These are phyloP conservation scores for Chesias legatella DNA, from an alignment of 2,888 invertebrate species.

Conservation along the genomic window DNA sequence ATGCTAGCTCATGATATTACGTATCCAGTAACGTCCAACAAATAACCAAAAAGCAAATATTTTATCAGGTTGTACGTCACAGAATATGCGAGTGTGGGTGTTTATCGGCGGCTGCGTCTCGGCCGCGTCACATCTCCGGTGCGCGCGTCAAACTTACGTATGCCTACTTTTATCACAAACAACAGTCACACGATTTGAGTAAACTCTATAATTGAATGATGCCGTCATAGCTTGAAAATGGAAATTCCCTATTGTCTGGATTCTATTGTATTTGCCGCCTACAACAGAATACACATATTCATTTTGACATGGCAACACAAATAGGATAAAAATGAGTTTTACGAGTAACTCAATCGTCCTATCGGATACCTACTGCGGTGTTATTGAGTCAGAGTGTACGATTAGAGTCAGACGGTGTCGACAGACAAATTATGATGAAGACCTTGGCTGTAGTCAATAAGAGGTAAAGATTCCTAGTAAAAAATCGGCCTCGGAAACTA, in stretches of 20 bases:
- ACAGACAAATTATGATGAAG: too few species aligned
- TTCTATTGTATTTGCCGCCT: conserved; percentile 8
- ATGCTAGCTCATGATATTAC: neutral
- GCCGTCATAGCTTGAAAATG: conserved; percentile 13
- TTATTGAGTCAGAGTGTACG: too few species aligned
- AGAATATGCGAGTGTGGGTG: conserved; percentile 60
- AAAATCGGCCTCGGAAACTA: too few species aligned
- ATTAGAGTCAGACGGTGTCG: too few species aligned
- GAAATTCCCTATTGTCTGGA: conserved; percentile 10
- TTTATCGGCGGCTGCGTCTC: conserved; percentile 51
- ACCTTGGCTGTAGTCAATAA: too few species aligned
- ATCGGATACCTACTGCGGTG: too few species aligned
- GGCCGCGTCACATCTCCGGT: conserved; percentile 42
- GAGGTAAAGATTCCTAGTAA: too few species aligned
- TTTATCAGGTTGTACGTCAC: conserved; percentile 57
- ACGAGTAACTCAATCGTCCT: too few species aligned
- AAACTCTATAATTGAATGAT: conserved; percentile 12
- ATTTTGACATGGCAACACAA: too few species aligned
- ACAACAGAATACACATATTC: too few species aligned
- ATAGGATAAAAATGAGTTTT: too few species aligned
- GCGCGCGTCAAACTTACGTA: conserved; percentile 49
- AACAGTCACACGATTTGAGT: conserved; percentile 23
- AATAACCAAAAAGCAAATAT: conserved; percentile 41
- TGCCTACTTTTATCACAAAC: conserved; percentile 36
- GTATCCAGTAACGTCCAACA: conserved; percentile 32